These are phyloP conservation scores for Lithobates sylvaticus DNA, from an alignment of 2,797 vertebrate genomes.

Conservation along the genomic window DNA sequence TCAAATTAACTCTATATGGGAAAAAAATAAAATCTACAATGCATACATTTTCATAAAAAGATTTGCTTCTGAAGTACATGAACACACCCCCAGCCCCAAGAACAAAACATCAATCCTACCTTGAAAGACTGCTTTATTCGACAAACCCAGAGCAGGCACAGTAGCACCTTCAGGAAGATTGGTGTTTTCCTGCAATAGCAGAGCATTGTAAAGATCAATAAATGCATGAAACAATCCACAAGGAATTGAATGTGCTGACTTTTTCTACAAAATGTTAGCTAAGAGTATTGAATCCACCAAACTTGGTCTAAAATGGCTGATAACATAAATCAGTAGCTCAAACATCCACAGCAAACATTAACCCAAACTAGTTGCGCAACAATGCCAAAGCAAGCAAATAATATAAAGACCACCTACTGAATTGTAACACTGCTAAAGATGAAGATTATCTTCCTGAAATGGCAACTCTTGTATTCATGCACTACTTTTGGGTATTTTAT, in stretches of 20 bases:
- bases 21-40: slow-evolving; percentile 32
- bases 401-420: no score
- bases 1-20: slow-evolving; percentile 11
- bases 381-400: no score
- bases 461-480: no score
- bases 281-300: background rate
- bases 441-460: no score
- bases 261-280: background rate
- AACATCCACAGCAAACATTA: no score
- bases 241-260: background rate
- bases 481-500: no score
- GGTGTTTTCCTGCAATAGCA: slow-evolving; percentile 74
- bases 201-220: slow-evolving; percentile 33
- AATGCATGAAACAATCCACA: slow-evolving; percentile 7
- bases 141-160: slow-evolving; percentile 94
- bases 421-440: no score
- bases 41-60: slow-evolving; percentile 2
- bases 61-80: background rate
- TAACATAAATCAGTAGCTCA: no score
- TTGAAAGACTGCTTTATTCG: slow-evolving; percentile 97
- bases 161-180: slow-evolving; percentile 93
- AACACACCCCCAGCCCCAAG: no score
- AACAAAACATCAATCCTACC: slow-evolving; percentile 77
- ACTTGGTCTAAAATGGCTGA: no score
- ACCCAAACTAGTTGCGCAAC: no score